Percentiles rank a stretch among this genome's conserved stretches.
Conservation (phyloP, 1,140 invertebrate genomes). For the Scaptomyza pallida region DNA sequence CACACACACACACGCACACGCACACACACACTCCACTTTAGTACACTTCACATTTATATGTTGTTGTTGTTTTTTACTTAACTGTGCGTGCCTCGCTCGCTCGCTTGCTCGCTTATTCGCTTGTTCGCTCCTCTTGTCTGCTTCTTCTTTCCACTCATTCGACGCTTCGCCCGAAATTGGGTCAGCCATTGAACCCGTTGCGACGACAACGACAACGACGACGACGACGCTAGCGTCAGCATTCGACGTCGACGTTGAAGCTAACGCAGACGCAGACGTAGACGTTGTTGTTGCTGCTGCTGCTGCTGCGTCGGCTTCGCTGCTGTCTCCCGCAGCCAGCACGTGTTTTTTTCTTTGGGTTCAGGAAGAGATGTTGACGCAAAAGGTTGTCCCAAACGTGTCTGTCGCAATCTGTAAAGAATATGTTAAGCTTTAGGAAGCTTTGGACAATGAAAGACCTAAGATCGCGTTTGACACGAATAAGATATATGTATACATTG, state of each 20-base stretch:
- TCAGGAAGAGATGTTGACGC: constrained; percentile 26
- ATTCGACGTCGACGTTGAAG: constrained; percentile 12
- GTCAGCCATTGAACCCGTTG: constrained; percentile 82
- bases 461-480: too few relatives aligned
- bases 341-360: constrained; percentile 67
- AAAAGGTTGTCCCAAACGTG: too few relatives aligned
- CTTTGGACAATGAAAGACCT: too few relatives aligned
- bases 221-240: constrained; percentile 6
- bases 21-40: constrained; percentile 8
- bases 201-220: constrained; percentile 46
- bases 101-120: too few relatives aligned
- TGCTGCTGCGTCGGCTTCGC: constrained; percentile 8
- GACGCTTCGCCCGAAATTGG: constrained; percentile 69
- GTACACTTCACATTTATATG: constrained; percentile 33
- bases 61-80: too few relatives aligned
- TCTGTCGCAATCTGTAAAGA: too few relatives aligned
- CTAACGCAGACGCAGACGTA: neutral
- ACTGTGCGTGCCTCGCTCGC: constrained; percentile 41
- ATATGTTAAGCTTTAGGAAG: too few relatives aligned
- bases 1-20: too few relatives aligned
- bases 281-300: neutral
- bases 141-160: constrained; percentile 49
- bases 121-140: constrained; percentile 12
- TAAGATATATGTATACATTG: too few relatives aligned
- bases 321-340: constrained; percentile 28